Percentiles rank a stretch among this genome's conserved stretches.
These are phyloP conservation scores for Melipona beecheii DNA, from an alignment of 2,888 invertebrate genomes.

Conservation along the genomic window DNA sequence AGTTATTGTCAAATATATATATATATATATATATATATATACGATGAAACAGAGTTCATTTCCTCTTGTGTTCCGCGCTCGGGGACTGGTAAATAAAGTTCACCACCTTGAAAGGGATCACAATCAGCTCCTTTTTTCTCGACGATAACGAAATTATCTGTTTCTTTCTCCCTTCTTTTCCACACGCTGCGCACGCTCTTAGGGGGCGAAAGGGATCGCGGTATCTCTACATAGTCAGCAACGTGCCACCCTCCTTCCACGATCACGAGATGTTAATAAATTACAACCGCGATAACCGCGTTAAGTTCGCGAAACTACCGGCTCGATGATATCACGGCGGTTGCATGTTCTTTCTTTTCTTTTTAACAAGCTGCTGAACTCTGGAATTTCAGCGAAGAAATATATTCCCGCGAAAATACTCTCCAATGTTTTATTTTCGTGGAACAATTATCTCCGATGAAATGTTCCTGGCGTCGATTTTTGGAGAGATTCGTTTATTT, in stretches of 20 bases:
- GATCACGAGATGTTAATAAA: constrained; percentile 53
- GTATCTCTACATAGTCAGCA: constrained; percentile 18
- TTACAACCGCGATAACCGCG: constrained; percentile 49
- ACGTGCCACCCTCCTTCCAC: constrained; percentile 26
- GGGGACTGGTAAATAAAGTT: constrained; percentile 50
- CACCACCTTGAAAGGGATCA: constrained; percentile 29
- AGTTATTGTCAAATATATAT: not conserved
- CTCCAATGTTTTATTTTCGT: not conserved
- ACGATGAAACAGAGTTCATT: not conserved
- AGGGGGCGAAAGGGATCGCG: not conserved
- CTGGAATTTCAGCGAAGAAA: not conserved
- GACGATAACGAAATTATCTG: constrained; percentile 43
- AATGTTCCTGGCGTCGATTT: no score
- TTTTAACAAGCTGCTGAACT: constrained; percentile 10
- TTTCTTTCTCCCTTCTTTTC: constrained; percentile 12
- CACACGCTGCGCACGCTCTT: not conserved
- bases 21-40: no score
- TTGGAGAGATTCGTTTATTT: no score
- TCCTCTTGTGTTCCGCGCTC: not conserved
- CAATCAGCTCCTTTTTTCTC: constrained; percentile 38
- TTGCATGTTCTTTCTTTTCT: constrained; percentile 1
- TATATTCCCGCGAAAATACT: not conserved
- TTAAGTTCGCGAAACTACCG: constrained; percentile 26
- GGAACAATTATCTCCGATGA: not conserved
- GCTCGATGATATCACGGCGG: constrained; percentile 1